Percentiles rank a stretch among this genome's conserved stretches.
Evolutionary conservation across 23 tunicate genomes (phyloP).

Genomic region (Diplosoma virens): DNA sequence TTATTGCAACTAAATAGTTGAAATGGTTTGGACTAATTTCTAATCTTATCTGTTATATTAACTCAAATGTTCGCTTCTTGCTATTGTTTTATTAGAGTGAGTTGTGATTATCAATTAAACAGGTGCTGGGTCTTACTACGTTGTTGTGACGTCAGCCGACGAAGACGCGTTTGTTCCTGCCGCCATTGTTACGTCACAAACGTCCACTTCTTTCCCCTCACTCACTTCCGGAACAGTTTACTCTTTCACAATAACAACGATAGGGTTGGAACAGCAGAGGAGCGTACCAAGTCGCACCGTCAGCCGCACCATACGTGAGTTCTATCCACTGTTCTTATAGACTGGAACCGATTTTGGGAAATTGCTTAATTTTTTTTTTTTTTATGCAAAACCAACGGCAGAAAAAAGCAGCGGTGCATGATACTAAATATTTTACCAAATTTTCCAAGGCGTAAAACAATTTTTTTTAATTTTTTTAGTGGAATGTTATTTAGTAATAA

Average conservation of each 20-base stretch:
- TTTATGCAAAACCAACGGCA: background rate
- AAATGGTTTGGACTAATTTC: too few species aligned
- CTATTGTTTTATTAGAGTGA: too few species aligned
- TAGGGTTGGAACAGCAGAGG: conserved; percentile 33
- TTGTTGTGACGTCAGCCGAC: conserved; percentile 28
- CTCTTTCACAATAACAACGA: conserved; percentile 29
- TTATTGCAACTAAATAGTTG: too few species aligned
- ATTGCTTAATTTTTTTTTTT: background rate
- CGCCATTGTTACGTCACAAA: background rate
- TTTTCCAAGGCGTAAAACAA: too few species aligned
- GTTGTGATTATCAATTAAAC: background rate
- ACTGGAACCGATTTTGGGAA: too few species aligned
- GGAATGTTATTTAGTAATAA: too few species aligned
- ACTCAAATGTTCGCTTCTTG: too few species aligned
- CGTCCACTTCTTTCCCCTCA: background rate
- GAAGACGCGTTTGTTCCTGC: conserved; percentile 18
- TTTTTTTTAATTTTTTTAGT: too few species aligned
- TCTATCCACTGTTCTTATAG: too few species aligned
- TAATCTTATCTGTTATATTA: too few species aligned
- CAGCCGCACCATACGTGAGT: conserved; percentile 27
- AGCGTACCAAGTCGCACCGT: conserved; percentile 42
- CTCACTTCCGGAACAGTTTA: conserved; percentile 46
- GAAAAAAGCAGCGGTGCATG: too few species aligned
- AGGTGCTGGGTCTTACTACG: conserved; percentile 36
- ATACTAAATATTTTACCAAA: too few species aligned